Base-by-base conservation (phyloP, 2,113 vertebrate species). In the Andinoacara biseriatus region DNA sequence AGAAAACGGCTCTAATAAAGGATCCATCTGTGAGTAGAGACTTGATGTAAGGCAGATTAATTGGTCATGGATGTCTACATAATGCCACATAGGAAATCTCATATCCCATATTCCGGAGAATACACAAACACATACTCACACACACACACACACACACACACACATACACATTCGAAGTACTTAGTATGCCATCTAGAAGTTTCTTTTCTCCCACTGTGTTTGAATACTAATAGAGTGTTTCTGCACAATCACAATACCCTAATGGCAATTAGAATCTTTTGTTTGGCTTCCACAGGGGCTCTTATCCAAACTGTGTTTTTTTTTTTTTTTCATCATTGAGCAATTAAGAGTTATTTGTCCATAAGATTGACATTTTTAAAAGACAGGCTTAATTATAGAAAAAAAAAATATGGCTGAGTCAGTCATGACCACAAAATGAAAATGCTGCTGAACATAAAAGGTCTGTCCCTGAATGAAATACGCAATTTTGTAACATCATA, bases 271-370 rank as follows among this genome's bases (percentile, higher is more conserved):
- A 94, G 81, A 92, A 94, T 92, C 93, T 94, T 95, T 94, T 94
- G 91, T 95, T 94, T 94, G 90, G 86, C 91, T 94, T 95, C 93
- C 91, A 93, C 86, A 72, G 93, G 94, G 95, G 93, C 94, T 93
- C 93, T 91, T 91, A 93, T 94, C 94, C 92, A 94, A 94, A 92
- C 91, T 76, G 62, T 52, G 65, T 88, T 90, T 92, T 92, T 89
- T 69, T 40, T 40, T 92, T 92, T 92, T 85, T 92, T 83, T 76
- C 78, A 91, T 93, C 90, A 92, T 94, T 92, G 93, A 92, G 93
- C 94, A 95, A 96, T 96, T 95, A 95, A 92, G 90, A 94, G 85
- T 92, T 94, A 95, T 96, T 95, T 95, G 94, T 95, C 94, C 90
- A 82, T 92, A 94, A 95, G 94, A 95, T 87, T 95, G 95, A 94